Evolutionary conservation across 2,888 invertebrate genomes (phyloP).

Genomic region (Mylabris sibirica): DNA sequence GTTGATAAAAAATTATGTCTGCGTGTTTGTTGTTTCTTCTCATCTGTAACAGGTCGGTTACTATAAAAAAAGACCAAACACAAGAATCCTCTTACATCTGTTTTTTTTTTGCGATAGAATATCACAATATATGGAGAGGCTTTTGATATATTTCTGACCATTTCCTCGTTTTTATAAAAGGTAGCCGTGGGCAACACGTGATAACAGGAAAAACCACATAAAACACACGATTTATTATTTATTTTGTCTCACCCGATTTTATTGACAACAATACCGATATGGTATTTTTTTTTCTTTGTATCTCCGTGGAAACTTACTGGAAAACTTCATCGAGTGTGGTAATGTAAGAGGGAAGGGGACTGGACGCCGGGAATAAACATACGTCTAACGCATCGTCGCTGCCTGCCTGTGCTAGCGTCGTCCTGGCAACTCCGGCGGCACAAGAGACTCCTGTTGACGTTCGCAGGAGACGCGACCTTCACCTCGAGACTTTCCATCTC

Average conservation of each 20-base stretch:
- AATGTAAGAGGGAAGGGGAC: constrained; percentile 17
- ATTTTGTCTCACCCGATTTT: background rate
- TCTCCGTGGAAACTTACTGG: background rate
- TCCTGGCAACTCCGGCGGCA: constrained; percentile 51
- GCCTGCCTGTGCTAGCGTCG: constrained; percentile 38
- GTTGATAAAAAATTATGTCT: background rate
- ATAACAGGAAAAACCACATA: background rate
- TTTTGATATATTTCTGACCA: background rate
- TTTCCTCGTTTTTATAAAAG: background rate
- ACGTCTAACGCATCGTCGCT: constrained; percentile 35
- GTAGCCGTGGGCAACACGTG: background rate
- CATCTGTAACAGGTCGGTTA: background rate
- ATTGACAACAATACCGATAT: background rate
- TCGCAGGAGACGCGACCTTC: constrained; percentile 49
- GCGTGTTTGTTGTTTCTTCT: background rate
- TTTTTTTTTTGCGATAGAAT: constrained; percentile 15
- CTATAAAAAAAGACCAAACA: background rate
- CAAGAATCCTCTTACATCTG: constrained; percentile 4
- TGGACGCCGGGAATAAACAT: constrained; percentile 44
- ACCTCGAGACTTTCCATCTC: constrained; percentile 43
- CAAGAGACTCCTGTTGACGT: constrained; percentile 53
- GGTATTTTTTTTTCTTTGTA: background rate
- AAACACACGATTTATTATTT: background rate
- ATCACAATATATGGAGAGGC: background rate
- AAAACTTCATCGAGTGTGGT: background rate